Percentiles rank a stretch among this genome's conserved stretches.
Conservation (phyloP, 2,797 vertebrate genomes). For the Cottoperca gobio region DNA sequence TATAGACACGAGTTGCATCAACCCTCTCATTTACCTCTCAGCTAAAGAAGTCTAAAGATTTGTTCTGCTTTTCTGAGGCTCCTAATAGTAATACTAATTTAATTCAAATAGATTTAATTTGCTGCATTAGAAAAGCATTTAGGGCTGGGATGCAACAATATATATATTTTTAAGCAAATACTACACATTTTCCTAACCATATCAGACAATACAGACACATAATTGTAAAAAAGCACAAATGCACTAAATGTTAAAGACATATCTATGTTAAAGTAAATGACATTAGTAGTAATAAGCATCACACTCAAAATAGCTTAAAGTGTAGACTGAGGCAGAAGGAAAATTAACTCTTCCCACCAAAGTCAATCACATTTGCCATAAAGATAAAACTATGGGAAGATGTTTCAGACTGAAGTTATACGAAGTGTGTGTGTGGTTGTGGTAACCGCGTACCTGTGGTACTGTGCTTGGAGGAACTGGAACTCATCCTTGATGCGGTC, state of each 20-base stretch:
- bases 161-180: background rate
- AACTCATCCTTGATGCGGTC: slow-evolving; percentile 99
- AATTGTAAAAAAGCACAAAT: background rate
- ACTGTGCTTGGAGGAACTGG: slow-evolving; percentile 97
- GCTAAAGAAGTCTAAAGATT: background rate
- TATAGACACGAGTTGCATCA: background rate
- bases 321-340: background rate
- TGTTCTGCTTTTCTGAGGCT: background rate
- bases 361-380: background rate
- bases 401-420: background rate
- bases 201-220: background rate
- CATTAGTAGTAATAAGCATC: background rate
- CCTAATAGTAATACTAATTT: background rate
- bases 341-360: background rate
- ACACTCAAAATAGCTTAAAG: background rate
- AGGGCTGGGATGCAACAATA: background rate
- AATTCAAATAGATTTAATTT: background rate
- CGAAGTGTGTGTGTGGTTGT: background rate
- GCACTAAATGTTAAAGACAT: background rate
- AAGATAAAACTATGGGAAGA: background rate
- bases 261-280: background rate
- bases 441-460: slow-evolving; percentile 89
- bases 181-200: background rate
- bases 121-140: background rate
- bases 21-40: background rate